Conservation (phyloP, 1,140 invertebrate genomes). For the Drosophila willistoni region DNA sequence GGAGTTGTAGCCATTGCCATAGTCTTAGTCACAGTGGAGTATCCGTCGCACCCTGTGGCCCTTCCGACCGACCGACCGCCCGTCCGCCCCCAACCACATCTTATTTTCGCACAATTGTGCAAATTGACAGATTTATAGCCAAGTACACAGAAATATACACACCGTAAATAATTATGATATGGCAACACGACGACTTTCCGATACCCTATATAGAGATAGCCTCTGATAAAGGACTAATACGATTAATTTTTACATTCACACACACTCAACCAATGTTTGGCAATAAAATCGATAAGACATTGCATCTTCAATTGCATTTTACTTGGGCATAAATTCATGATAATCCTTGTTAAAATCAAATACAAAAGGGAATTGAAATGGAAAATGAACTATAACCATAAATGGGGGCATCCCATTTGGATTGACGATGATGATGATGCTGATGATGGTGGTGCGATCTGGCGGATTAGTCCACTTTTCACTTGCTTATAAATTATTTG, state of each 20-base stretch:
- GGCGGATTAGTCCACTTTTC: slow-evolving; percentile 9
- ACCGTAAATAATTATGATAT: neutral
- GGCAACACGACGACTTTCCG: neutral
- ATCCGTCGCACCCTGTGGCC: neutral
- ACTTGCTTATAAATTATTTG: slow-evolving; percentile 1
- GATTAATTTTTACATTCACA: slow-evolving; percentile 11
- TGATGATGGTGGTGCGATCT: neutral
- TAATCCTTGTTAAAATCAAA: slow-evolving; percentile 6
- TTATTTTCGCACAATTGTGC: slow-evolving; percentile 74
- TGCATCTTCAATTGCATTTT: neutral
- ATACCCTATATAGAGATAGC: slow-evolving; percentile 37
- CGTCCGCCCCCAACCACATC: neutral
- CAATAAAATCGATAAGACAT: slow-evolving; percentile 7
- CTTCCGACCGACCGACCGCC: neutral
- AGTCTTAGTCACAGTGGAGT: slow-evolving; percentile 6
- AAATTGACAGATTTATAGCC: slow-evolving; percentile 81
- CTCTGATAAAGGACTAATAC: slow-evolving; percentile 31
- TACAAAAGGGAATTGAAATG: slow-evolving; percentile 2
- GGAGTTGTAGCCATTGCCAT: neutral
- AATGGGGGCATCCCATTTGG: slow-evolving; percentile 1
- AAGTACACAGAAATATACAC: slow-evolving; percentile 22
- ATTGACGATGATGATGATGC: neutral
- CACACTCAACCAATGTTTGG: slow-evolving; percentile 1
- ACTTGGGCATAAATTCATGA: neutral
- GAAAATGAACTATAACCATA: slow-evolving; percentile 4